Evolutionary conservation across 2,113 vertebrate species (phyloP).

Genomic region (Lampris megalopsis): DNA sequence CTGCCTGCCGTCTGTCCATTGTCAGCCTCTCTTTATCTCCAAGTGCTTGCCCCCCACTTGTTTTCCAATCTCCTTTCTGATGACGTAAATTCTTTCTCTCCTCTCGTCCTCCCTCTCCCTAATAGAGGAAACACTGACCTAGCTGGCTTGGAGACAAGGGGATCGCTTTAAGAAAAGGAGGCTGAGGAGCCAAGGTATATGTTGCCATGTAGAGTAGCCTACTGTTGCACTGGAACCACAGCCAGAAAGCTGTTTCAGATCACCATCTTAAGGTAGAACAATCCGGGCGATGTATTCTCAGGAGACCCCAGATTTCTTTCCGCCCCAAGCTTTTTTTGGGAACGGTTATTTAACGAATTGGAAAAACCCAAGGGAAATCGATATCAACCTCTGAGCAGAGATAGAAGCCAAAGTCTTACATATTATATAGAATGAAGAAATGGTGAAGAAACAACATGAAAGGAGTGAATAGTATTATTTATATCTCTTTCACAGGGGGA

Average conservation of each 20-base stretch:
- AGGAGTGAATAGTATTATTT: too few species aligned
- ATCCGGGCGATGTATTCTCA: slow-evolving; percentile 4
- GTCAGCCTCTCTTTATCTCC: slow-evolving; percentile 1
- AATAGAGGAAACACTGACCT: slow-evolving; percentile 52
- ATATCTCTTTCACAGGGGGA: too few species aligned
- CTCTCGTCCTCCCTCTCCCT: slow-evolving; percentile 25
- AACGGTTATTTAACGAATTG: slow-evolving; percentile 8
- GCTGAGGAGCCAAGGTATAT: slow-evolving; percentile 22
- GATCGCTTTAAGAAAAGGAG: slow-evolving; percentile 42
- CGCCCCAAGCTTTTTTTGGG: background rate
- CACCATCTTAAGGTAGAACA: slow-evolving; percentile 16
- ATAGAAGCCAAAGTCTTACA: background rate
- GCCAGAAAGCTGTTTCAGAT: slow-evolving; percentile 31
- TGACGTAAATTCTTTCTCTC: slow-evolving; percentile 46
- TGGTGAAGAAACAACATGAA: background rate
- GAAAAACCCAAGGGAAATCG: background rate
- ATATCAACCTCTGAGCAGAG: background rate
- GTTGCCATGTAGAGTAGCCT: slow-evolving; percentile 42
- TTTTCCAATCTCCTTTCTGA: slow-evolving; percentile 35
- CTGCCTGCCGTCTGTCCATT: slow-evolving; percentile 12
- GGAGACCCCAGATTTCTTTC: background rate
- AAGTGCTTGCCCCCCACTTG: slow-evolving; percentile 19
- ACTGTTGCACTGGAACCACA: slow-evolving; percentile 34
- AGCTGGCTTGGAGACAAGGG: slow-evolving; percentile 54
- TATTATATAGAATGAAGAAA: background rate